These are phyloP conservation scores for Chinchilla lanigera DNA, from an alignment of 2,113 vertebrate species.

Conservation along the genomic window DNA sequence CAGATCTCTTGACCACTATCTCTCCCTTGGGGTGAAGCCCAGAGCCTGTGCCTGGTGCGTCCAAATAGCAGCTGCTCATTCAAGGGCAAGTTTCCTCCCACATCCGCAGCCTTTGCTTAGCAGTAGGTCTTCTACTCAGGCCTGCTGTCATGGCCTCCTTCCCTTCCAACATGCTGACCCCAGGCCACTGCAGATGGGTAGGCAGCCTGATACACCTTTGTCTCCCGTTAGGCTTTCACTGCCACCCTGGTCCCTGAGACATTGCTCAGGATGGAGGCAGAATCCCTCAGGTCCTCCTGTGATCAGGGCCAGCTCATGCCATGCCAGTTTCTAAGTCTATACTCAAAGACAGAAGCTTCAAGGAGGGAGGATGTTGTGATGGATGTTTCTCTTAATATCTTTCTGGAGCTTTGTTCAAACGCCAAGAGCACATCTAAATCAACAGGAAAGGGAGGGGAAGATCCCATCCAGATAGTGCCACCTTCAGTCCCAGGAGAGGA, in stretches of 20 bases:
- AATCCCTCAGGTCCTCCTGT: not conserved
- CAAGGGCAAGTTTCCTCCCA: not conserved
- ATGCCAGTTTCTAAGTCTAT: not conserved
- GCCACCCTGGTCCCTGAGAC: not conserved
- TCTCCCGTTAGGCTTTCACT: not conserved
- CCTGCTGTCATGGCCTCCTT: not conserved
- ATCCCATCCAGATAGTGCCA: not conserved
- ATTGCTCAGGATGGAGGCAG: not conserved
- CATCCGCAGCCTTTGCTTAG: not conserved
- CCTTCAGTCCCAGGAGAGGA: not conserved
- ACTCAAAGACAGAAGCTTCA: slow-evolving; percentile 5
- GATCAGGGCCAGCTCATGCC: not conserved
- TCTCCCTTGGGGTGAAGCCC: not conserved
- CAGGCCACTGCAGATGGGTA: no score
- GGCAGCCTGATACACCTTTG: not conserved
- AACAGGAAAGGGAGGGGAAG: slow-evolving; percentile 30
- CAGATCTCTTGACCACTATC: not conserved
- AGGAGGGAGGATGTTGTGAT: not conserved
- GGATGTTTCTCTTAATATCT: slow-evolving; percentile 36
- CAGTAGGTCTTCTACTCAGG: not conserved
- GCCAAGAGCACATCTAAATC: slow-evolving; percentile 47
- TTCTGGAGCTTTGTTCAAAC: slow-evolving; percentile 29
- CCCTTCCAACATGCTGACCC: not conserved
- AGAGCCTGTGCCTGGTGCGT: not conserved
- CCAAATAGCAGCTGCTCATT: not conserved